phyloP scores from a whole-genome alignment of 2,888 invertebrate genomes.

The Oscheius sp. region DNA sequence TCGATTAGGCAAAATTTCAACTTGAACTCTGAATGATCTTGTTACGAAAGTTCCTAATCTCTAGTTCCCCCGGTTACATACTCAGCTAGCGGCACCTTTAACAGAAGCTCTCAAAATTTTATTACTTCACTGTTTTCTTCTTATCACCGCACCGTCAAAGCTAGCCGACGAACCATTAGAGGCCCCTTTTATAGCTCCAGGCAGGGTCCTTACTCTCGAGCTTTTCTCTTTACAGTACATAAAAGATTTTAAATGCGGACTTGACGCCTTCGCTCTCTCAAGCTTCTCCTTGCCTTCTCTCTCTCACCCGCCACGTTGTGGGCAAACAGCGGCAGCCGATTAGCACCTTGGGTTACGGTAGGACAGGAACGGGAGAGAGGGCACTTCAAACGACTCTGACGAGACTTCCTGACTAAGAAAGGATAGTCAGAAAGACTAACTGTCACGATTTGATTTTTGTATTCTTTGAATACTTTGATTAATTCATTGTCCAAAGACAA shows the following conservation, averaged over 20 bases:
- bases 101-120: conserved; percentile 29
- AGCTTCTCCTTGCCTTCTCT: background rate
- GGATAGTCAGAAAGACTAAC: too few relatives aligned
- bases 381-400: background rate
- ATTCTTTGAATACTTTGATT: too few relatives aligned
- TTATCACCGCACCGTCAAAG: conserved; percentile 15
- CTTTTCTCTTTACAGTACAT: conserved; percentile 71
- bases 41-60: too few relatives aligned
- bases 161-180: conserved; percentile 8
- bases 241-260: too few relatives aligned
- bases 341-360: conserved; percentile 15
- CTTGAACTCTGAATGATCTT: too few relatives aligned
- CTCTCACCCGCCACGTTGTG: conserved; percentile 17
- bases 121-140: conserved; percentile 21
- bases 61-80: too few relatives aligned
- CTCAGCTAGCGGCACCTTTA: conserved; percentile 19
- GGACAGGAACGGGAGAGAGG: background rate
- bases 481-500: too few relatives aligned
- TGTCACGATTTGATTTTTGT: too few relatives aligned
- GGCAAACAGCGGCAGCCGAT: conserved; percentile 33
- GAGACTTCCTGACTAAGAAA: background rate
- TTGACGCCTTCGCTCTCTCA: background rate
- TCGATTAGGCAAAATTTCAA: too few relatives aligned
- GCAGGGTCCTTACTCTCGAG: conserved; percentile 8
- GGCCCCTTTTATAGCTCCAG: background rate